phyloP scores from a whole-genome alignment of 2,113 vertebrate species.

The Otolemur garnettii region DNA sequence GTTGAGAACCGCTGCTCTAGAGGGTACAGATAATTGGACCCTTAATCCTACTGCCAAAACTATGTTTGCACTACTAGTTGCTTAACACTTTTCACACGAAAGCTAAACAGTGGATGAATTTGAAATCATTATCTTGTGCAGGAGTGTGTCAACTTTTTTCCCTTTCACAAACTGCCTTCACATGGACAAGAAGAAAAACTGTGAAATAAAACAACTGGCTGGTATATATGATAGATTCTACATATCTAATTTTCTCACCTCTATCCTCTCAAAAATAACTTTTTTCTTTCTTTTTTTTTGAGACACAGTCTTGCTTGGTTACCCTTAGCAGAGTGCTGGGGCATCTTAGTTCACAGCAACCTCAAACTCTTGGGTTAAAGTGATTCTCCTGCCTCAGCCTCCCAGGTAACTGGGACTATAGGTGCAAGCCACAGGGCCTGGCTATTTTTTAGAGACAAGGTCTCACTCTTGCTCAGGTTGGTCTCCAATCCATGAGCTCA shows the following conservation, averaged over 20 bases:
- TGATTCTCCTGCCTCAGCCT: too few relatives aligned
- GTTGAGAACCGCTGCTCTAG: too few relatives aligned
- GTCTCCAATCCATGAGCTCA: too few relatives aligned
- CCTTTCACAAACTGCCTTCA: slow-evolving; percentile 24
- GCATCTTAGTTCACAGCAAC: too few relatives aligned
- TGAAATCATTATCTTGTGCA: neutral
- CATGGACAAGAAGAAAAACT: neutral
- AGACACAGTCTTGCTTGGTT: too few relatives aligned
- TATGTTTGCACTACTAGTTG: neutral
- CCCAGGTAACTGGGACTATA: too few relatives aligned
- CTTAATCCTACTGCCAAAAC: neutral
- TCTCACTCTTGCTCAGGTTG: too few relatives aligned
- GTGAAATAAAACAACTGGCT: neutral
- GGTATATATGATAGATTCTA: neutral
- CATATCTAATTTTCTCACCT: neutral
- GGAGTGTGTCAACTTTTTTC: neutral
- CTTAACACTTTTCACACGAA: neutral
- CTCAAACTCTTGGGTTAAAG: too few relatives aligned
- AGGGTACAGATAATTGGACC: neutral
- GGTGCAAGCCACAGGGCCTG: too few relatives aligned
- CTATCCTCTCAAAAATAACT: neutral
- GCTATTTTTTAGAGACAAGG: too few relatives aligned
- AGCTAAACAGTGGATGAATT: neutral
- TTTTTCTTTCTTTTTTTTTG: too few relatives aligned
- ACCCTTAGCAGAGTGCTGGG: too few relatives aligned